A percentile compares a stretch with the other conserved stretches of the same genome.
Conservation (phyloP, 2,888 invertebrate species). For the Phengaris alcon region DNA sequence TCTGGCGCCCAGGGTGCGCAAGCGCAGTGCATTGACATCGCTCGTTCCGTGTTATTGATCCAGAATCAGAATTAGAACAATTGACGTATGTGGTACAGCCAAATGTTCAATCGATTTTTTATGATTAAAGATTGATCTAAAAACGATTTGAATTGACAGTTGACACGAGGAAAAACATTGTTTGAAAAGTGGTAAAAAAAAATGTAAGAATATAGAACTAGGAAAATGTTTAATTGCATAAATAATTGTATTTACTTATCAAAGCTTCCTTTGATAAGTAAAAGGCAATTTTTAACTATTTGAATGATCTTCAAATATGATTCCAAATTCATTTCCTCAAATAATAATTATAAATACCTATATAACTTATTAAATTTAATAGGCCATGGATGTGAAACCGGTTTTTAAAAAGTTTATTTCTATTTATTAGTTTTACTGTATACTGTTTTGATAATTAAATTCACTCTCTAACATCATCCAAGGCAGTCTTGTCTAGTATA, state of each 20-base stretch:
- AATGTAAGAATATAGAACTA: neutral
- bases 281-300: neutral
- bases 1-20: conserved; percentile 31
- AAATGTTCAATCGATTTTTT: conserved; percentile 27
- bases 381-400: conserved; percentile 1
- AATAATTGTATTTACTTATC: too few relatives aligned
- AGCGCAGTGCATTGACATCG: conserved; percentile 62
- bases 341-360: neutral
- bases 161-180: neutral
- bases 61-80: conserved; percentile 51
- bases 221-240: neutral
- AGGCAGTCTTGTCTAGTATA: conserved; percentile 33
- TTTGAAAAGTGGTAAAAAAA: neutral
- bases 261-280: too few relatives aligned
- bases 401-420: neutral
- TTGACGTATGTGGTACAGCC: conserved; percentile 30
- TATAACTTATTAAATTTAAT: neutral
- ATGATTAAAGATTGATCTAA: neutral
- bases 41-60: conserved; percentile 67
- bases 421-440: neutral
- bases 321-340: neutral
- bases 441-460: conserved; percentile 26
- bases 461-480: conserved; percentile 33
- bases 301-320: neutral
- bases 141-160: neutral